phyloP scores from a whole-genome alignment of 2,797 vertebrate genomes.

The Ciconia nigra region DNA sequence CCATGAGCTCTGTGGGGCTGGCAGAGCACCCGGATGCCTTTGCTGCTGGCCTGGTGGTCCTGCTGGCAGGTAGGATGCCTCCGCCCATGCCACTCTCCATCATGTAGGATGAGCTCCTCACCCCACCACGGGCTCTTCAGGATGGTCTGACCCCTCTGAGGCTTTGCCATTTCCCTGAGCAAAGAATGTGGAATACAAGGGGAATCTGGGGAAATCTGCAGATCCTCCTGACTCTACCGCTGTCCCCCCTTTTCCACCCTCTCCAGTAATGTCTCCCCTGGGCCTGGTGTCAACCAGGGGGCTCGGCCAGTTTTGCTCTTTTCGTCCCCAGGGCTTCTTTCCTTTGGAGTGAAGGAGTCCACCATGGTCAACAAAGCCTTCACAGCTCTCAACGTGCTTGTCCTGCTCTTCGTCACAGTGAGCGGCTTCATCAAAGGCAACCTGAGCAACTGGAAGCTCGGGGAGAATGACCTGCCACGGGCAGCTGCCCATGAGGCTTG shows the following conservation, averaged over 20 bases:
- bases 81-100: not conserved
- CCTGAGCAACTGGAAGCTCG: slow-evolving; percentile 81
- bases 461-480: slow-evolving; percentile 63
- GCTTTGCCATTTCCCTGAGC: not conserved
- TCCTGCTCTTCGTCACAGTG: slow-evolving; percentile 83
- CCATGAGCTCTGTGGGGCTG: slow-evolving; percentile 78
- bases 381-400: slow-evolving; percentile 81
- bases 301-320: not conserved
- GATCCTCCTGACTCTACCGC: not conserved
- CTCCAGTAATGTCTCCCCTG: not conserved
- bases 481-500: slow-evolving; percentile 20
- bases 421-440: slow-evolving; percentile 85
- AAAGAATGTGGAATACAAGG: not conserved
- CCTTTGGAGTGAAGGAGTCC: slow-evolving; percentile 88
- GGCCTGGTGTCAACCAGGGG: not conserved
- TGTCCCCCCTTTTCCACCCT: not conserved
- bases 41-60: slow-evolving; percentile 81
- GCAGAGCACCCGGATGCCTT: slow-evolving; percentile 85
- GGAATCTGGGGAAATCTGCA: not conserved
- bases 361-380: slow-evolving; percentile 85
- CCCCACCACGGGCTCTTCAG: accelerated
- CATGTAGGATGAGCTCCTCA: not conserved
- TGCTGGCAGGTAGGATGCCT: slow-evolving; percentile 80
- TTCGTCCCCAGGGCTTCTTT: slow-evolving; percentile 77
- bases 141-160: not conserved